These are phyloP conservation scores for Semotilus atromaculatus DNA, from an alignment of 2,797 vertebrate genomes.

Conservation along the genomic window DNA sequence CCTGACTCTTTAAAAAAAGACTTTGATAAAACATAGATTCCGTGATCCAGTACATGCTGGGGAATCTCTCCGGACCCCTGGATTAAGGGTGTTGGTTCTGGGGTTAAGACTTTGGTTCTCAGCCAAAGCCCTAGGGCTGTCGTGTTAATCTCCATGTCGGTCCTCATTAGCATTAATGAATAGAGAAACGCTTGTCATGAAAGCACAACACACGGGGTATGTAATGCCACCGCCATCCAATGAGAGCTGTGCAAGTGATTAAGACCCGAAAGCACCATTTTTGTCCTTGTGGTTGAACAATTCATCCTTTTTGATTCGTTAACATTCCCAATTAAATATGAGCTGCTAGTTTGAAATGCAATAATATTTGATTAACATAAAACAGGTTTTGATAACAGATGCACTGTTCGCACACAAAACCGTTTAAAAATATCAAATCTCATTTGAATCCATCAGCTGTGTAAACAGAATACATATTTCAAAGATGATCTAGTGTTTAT, in stretches of 20 bases:
- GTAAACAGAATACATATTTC: slow-evolving; percentile 24
- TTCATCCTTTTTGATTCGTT: neutral
- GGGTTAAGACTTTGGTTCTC: slow-evolving; percentile 47
- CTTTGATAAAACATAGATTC: slow-evolving; percentile 2
- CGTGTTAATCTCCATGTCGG: slow-evolving; percentile 53
- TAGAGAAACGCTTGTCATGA: slow-evolving; percentile 54
- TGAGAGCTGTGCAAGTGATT: neutral
- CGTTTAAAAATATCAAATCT: slow-evolving; percentile 19
- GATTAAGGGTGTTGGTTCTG: slow-evolving; percentile 51
- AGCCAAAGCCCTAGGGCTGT: slow-evolving; percentile 49
- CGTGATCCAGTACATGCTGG: slow-evolving; percentile 37
- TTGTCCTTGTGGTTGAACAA: neutral
- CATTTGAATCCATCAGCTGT: slow-evolving; percentile 21
- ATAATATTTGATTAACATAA: slow-evolving; percentile 11
- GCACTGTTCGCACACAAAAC: slow-evolving; percentile 6
- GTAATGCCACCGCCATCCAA: slow-evolving; percentile 27
- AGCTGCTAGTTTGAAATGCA: neutral
- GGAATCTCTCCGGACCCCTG: slow-evolving; percentile 28
- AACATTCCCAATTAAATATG: neutral
- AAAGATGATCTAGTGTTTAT: slow-evolving; percentile 14
- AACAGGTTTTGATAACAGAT: neutral
- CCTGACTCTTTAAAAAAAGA: slow-evolving; percentile 2
- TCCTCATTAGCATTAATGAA: slow-evolving; percentile 56
- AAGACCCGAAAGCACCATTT: neutral
- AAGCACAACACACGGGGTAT: slow-evolving; percentile 29